A percentile compares a stretch with the other conserved stretches of the same genome.
These are phyloP conservation scores for Phoeniculus purpureus DNA, from an alignment of 2,797 vertebrate species.

Conservation along the genomic window DNA sequence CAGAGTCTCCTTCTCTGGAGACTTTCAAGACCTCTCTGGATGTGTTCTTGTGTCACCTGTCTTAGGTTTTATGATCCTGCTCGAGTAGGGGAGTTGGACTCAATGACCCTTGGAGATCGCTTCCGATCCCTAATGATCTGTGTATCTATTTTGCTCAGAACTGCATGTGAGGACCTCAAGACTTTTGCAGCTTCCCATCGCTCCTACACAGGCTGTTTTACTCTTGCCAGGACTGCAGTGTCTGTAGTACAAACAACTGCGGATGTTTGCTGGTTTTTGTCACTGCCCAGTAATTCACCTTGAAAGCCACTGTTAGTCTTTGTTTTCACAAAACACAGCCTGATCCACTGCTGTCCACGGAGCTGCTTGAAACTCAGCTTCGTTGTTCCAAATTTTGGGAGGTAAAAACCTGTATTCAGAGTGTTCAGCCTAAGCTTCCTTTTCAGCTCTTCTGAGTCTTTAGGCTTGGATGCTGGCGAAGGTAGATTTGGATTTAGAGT, in stretches of 20 bases:
- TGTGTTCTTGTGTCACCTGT: too few species aligned
- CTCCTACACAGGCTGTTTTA: background rate
- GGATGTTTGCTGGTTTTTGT: constrained; percentile 16
- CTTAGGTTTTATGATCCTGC: too few species aligned
- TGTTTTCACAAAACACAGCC: constrained; percentile 25
- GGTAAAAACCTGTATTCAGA: background rate
- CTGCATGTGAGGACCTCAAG: background rate
- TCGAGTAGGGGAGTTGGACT: too few species aligned
- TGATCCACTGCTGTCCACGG: background rate
- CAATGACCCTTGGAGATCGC: too few species aligned
- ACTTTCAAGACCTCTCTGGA: too few species aligned
- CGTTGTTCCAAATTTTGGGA: background rate
- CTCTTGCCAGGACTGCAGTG: background rate
- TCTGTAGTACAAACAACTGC: background rate
- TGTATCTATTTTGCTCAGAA: background rate
- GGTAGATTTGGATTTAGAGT: background rate
- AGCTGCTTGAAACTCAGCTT: constrained; percentile 13
- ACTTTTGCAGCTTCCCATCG: background rate
- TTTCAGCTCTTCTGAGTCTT: constrained; percentile 27
- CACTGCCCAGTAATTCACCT: constrained; percentile 7
- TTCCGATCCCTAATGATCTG: too few species aligned
- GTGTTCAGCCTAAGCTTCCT: background rate
- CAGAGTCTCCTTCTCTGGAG: too few species aligned
- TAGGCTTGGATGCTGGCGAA: background rate
- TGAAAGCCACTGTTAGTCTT: constrained; percentile 40